These are phyloP conservation scores for Tuberolachnus salignus DNA, from an alignment of 2,888 invertebrate genomes.

Conservation along the genomic window DNA sequence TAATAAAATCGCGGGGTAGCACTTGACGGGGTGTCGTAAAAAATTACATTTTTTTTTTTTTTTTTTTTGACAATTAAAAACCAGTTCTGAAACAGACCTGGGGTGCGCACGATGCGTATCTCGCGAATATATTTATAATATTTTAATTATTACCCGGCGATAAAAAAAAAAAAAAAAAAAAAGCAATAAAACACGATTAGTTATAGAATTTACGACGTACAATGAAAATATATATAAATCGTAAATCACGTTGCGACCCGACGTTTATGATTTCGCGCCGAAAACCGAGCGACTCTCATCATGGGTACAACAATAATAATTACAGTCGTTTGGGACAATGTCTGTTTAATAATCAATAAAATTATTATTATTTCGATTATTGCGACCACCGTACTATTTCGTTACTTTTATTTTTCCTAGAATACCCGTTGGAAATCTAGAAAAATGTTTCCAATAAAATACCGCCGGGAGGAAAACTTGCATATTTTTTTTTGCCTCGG, in stretches of 20 bases:
- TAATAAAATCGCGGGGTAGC: not conserved
- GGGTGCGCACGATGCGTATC: not conserved
- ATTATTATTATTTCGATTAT: too few species aligned
- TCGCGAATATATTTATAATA: not conserved
- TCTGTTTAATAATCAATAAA: too few species aligned
- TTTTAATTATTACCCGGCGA: constrained; percentile 34
- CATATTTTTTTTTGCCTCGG: too few species aligned
- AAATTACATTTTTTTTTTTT: too few species aligned
- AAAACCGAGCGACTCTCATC: constrained; percentile 10
- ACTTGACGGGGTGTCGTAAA: not conserved
- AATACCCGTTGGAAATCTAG: too few species aligned
- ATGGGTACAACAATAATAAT: not conserved
- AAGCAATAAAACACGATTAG: constrained; percentile 3
- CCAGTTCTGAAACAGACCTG: constrained; percentile 14
- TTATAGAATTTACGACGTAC: constrained; percentile 22
- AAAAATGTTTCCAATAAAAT: too few species aligned
- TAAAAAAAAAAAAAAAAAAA: constrained; percentile 16
- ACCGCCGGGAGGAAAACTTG: too few species aligned
- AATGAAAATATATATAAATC: not conserved
- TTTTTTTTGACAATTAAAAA: not conserved
- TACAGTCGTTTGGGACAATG: constrained; percentile 9
- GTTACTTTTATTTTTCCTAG: too few species aligned
- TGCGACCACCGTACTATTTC: too few species aligned
- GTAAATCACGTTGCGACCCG: constrained; percentile 20
- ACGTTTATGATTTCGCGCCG: constrained; percentile 20